Conservation (phyloP, 2,888 invertebrate species). For the Torymus texanus region DNA sequence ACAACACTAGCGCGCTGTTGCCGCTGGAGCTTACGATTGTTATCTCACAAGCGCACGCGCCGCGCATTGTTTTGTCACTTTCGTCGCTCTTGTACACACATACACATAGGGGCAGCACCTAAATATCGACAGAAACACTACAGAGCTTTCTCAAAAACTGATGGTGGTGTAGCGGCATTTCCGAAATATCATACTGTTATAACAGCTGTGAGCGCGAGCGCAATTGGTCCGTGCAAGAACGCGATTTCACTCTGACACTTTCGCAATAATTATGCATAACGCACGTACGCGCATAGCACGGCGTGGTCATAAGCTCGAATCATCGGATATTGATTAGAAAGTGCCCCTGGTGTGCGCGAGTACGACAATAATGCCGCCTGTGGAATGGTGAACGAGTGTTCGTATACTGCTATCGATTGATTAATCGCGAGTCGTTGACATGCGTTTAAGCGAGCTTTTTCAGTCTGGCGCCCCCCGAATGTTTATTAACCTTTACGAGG, state of each 20-base stretch:
- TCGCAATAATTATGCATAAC: conserved; percentile 53
- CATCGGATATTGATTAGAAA: conserved; percentile 52
- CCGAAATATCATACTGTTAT: background rate
- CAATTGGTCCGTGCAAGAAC: background rate
- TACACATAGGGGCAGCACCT: too few relatives aligned
- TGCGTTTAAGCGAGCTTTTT: background rate
- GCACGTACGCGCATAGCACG: background rate
- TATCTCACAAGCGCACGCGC: conserved; percentile 17
- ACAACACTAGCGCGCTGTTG: too few relatives aligned
- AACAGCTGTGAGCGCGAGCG: background rate
- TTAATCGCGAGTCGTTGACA: conserved; percentile 23
- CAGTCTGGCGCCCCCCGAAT: too few relatives aligned
- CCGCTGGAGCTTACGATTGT: conserved; percentile 8
- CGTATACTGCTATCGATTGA: background rate
- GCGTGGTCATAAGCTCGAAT: conserved; percentile 19
- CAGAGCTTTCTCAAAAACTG: background rate
- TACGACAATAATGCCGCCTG: background rate
- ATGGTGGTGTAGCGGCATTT: background rate
- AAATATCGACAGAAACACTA: too few relatives aligned
- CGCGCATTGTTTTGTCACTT: conserved; percentile 42
- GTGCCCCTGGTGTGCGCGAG: conserved; percentile 1
- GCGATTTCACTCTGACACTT: conserved; percentile 52
- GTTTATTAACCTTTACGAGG: too few relatives aligned
- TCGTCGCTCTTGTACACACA: conserved; percentile 12
- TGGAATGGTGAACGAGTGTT: background rate